These are phyloP conservation scores for Polyodon spathula DNA, from an alignment of 2,113 vertebrate genomes.

Conservation along the genomic window DNA sequence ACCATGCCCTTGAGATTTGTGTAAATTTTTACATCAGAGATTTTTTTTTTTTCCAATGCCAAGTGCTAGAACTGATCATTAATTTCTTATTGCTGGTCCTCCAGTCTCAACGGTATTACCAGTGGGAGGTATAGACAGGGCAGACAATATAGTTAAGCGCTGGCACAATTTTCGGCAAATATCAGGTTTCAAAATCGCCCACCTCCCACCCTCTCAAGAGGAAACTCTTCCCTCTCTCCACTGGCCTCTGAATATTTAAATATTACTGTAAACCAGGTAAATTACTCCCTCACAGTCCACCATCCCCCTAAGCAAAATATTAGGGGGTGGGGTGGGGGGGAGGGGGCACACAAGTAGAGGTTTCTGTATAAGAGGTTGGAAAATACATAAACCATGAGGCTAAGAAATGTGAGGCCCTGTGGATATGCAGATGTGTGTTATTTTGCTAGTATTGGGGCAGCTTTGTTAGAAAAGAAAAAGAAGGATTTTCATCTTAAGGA, in stretches of 20 bases:
- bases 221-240: neutral
- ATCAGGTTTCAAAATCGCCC: constrained; percentile 8
- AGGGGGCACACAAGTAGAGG: constrained; percentile 13
- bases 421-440: constrained; percentile 98
- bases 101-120: constrained; percentile 34
- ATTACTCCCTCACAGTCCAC: too few relatives aligned
- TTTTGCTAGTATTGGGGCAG: constrained; percentile 88
- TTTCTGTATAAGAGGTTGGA: constrained; percentile 44
- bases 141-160: constrained; percentile 51
- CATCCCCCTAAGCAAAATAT: too few relatives aligned
- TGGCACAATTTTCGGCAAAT: constrained; percentile 26
- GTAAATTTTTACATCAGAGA: constrained; percentile 53
- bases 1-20: constrained; percentile 40
- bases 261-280: neutral
- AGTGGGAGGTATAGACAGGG: constrained; percentile 26
- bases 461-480: constrained; percentile 53
- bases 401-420: constrained; percentile 90
- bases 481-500: constrained; percentile 55
- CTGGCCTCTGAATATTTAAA: neutral
- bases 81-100: constrained; percentile 32
- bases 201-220: constrained; percentile 6
- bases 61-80: constrained; percentile 42
- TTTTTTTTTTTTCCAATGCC: constrained; percentile 44
- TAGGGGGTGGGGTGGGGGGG: constrained; percentile 20
- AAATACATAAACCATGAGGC: constrained; percentile 87